Evolutionary conservation across 92 coral and sea anemone genomes (phyloP).

Genomic region (Meandrina meandrites): DNA sequence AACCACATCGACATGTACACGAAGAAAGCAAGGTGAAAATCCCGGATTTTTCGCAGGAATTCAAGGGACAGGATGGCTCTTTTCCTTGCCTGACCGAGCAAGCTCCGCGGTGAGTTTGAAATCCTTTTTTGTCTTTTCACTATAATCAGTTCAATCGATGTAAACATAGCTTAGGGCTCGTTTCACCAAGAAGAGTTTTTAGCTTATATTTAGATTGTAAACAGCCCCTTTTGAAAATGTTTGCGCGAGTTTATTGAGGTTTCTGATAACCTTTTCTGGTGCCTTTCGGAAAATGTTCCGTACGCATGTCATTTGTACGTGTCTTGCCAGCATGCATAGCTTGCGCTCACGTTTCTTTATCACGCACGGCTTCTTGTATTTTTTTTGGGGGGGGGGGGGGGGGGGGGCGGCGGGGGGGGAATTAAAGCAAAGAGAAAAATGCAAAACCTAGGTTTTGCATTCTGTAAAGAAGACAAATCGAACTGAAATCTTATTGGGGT

Average conservation of each 20-base stretch:
- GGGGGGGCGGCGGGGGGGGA: too few relatives aligned
- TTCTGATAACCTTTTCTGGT: too few relatives aligned
- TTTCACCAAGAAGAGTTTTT: neutral
- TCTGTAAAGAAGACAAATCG: neutral
- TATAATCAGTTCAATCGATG: neutral
- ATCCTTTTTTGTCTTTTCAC: neutral
- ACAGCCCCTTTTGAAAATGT: too few relatives aligned
- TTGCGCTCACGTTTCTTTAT: too few relatives aligned
- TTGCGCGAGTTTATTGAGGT: too few relatives aligned
- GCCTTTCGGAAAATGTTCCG: too few relatives aligned
- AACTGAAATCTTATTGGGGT: neutral
- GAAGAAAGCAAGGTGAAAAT: constrained; percentile 55
- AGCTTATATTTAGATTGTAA: too few relatives aligned
- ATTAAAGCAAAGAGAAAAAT: neutral
- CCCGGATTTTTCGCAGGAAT: constrained; percentile 82
- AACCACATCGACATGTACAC: constrained; percentile 16
- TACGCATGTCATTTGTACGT: too few relatives aligned
- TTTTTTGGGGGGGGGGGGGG: too few relatives aligned
- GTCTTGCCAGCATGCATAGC: too few relatives aligned
- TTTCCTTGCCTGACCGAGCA: constrained; percentile 80
- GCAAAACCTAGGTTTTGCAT: neutral
- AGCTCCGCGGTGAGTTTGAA: constrained; percentile 65
- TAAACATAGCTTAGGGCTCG: neutral
- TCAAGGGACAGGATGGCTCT: constrained; percentile 78
- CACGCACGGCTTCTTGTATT: too few relatives aligned